phyloP scores from a whole-genome alignment of 92 coral and sea anemone species.

The Zoanthus sansibaricus region DNA sequence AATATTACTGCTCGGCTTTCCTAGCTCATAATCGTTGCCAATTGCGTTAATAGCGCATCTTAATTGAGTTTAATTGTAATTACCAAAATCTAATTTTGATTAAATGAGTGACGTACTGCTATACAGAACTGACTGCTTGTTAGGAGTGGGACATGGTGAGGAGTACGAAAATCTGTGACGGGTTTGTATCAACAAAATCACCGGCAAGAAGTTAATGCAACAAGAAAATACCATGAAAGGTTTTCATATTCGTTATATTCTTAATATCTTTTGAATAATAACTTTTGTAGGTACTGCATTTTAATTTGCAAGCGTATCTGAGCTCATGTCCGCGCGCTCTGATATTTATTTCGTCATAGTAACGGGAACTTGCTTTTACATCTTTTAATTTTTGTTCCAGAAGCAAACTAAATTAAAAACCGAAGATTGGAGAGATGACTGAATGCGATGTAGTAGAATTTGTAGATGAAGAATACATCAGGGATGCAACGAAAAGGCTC shows the following conservation, averaged over 20 bases:
- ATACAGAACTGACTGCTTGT: neutral
- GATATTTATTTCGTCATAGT: neutral
- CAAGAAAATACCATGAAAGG: neutral
- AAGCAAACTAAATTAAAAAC: neutral
- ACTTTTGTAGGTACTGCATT: neutral
- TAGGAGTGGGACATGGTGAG: neutral
- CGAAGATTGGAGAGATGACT: neutral
- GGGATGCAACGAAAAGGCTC: slow-evolving; percentile 7
- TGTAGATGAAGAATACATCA: slow-evolving; percentile 20
- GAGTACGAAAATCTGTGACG: too few species aligned
- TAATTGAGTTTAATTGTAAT: neutral
- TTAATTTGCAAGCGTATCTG: neutral
- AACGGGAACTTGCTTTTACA: neutral
- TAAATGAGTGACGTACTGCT: neutral
- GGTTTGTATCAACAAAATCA: too few species aligned
- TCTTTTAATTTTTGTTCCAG: neutral
- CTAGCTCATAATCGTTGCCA: too few species aligned
- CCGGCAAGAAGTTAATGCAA: neutral
- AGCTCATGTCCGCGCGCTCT: neutral
- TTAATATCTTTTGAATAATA: neutral
- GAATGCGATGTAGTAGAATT: slow-evolving; percentile 13
- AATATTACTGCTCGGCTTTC: too few species aligned
- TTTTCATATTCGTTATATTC: neutral
- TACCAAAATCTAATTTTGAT: neutral
- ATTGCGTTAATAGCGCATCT: neutral